Evolutionary conservation across 1,140 invertebrate species (phyloP).

Genomic region (Thaumatotibia leucotreta): DNA sequence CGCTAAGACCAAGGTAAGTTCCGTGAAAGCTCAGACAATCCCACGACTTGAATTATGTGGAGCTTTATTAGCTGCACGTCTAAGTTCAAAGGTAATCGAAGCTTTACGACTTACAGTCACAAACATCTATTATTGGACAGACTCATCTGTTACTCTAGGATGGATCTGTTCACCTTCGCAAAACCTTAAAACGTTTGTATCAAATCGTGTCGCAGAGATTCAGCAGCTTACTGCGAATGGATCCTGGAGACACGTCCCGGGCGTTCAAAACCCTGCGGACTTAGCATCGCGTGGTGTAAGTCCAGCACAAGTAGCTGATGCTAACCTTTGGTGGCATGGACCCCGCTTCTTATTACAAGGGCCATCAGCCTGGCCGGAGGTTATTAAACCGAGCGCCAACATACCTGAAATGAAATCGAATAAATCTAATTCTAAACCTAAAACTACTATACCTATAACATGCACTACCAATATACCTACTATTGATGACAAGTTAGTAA

Average conservation of each 20-base stretch:
- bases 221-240: conserved; percentile 8
- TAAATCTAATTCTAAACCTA: not conserved
- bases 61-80: not conserved
- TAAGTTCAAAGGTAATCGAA: not conserved
- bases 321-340: conserved; percentile 8
- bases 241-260: conserved; percentile 15
- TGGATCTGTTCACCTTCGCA: conserved; percentile 6
- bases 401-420: conserved; percentile 15
- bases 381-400: not conserved
- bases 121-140: conserved; percentile 16
- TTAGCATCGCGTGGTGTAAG: conserved; percentile 14
- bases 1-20: not conserved
- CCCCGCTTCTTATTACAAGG: not conserved
- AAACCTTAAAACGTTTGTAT: conserved; percentile 19
- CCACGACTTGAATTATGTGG: conserved; percentile 9
- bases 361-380: not conserved
- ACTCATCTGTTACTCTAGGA: conserved; percentile 14
- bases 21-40: not conserved
- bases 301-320: not conserved
- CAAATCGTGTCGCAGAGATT: conserved; percentile 19
- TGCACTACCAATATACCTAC: no score
- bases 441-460: not conserved
- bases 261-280: conserved; percentile 18
- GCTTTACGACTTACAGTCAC: conserved; percentile 3
- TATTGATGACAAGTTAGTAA: not conserved